Percentiles rank a stretch among this genome's conserved stretches.
Evolutionary conservation across 2,797 vertebrate species (phyloP).

Genomic region (Karalla daura): DNA sequence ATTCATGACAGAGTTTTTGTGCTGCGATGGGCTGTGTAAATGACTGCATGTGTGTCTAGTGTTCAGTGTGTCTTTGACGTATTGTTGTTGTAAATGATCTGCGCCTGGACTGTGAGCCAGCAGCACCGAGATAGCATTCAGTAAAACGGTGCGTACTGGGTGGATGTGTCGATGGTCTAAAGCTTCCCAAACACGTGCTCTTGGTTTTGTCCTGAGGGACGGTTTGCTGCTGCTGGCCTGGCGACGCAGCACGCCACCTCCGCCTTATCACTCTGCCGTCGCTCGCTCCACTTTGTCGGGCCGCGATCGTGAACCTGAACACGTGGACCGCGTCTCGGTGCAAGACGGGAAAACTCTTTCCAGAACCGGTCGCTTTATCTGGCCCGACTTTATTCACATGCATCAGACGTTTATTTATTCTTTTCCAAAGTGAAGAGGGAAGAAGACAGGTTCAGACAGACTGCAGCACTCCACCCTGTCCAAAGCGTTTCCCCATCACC

Average conservation of each 20-base stretch:
- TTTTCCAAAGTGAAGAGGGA: background rate
- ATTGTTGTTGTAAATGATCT: constrained; percentile 21
- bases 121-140: background rate
- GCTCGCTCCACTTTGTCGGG: constrained; percentile 3
- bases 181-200: constrained; percentile 23
- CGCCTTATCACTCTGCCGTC: background rate
- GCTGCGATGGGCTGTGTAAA: constrained; percentile 36
- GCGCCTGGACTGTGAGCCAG: constrained; percentile 26
- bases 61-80: constrained; percentile 50
- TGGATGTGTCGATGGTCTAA: background rate
- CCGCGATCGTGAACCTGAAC: background rate
- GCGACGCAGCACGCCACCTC: background rate
- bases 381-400: background rate
- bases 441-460: background rate
- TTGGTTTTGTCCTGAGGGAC: background rate
- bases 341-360: background rate
- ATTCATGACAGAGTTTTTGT: constrained; percentile 28
- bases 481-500: background rate
- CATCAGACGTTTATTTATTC: background rate
- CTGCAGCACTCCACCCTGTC: too few relatives aligned
- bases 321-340: background rate
- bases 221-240: background rate
- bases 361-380: background rate
- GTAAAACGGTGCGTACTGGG: background rate
- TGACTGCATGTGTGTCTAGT: constrained; percentile 77